Base-by-base conservation (phyloP, 2,113 vertebrate genomes). In the Miniopterus natalensis region DNA sequence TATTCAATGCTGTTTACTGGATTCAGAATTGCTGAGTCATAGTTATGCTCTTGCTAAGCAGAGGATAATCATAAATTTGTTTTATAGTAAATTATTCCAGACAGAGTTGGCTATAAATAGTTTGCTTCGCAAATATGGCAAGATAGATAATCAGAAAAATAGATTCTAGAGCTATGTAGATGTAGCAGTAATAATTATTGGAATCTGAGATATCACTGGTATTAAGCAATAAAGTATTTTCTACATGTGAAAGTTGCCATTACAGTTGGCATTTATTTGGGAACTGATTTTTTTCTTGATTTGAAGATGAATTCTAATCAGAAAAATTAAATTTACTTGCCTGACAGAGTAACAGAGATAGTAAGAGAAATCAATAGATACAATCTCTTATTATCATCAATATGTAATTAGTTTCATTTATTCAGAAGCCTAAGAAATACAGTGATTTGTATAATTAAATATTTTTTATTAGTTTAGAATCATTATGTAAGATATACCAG, bases 61-160 rank as follows among this genome's bases (percentile, higher is more conserved):
- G 25, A 92, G 18, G 20, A 45, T 27, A 71, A 74, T 17, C 27
- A 0, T 47, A 85, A 59, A 77, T 88, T 85, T 92, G 13, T 63
- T 77, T 53, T 83, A 6, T 45, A 53, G 53, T 12, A 97, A 95
- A 80, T 77, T 84, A 45, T 85, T 90, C 17, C 27, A 88, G 49
- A 53, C 10, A 18, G 23, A 27, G 2, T 36, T 71, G 77, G 12
- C n/a, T 96, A 23, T 81, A 88, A 85, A 71, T 79, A 36, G 3
- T 95, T 92, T 84, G 14, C 47, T 84, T 90, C 53, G 71, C 47
- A 84, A 42, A 84, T 71, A 51, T 36, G 20, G 18, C 23, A 65
- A 25, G 9, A 47, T 42, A 84, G 31, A 85, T 79, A 65, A 80
- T 79, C 9, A 77, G 31, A 93, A 84, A 42, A 92, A 65, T 8